phyloP scores from a whole-genome alignment of 1,140 invertebrate genomes.

The Rhizoglyphus robini region DNA sequence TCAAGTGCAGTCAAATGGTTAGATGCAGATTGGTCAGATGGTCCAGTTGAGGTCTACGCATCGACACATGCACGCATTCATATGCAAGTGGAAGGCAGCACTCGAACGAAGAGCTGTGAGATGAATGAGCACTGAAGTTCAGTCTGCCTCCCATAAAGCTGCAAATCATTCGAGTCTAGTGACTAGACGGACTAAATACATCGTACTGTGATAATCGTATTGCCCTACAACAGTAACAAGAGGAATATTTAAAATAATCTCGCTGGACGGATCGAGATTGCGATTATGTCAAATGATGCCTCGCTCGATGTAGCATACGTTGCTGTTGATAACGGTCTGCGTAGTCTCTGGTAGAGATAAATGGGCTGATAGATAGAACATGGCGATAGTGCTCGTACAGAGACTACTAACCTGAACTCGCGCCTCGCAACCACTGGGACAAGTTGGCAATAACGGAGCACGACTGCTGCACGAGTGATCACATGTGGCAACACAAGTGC shows the following conservation, averaged over 20 bases:
- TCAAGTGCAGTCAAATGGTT: too few species aligned
- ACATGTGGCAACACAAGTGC: neutral
- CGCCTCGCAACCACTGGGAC: neutral
- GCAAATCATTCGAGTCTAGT: neutral
- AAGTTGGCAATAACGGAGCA: too few species aligned
- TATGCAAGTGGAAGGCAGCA: neutral
- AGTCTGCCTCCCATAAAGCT: neutral
- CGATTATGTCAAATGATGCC: neutral
- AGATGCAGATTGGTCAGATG: too few species aligned
- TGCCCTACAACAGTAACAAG: neutral
- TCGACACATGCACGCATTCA: neutral
- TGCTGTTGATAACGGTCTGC: too few species aligned
- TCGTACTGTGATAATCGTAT: too few species aligned
- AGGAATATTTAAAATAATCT: conserved; percentile 10
- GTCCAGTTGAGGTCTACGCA: too few species aligned
- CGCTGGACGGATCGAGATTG: neutral
- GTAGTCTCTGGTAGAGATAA: neutral
- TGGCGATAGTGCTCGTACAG: neutral
- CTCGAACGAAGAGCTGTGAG: neutral
- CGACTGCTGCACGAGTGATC: too few species aligned
- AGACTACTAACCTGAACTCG: neutral
- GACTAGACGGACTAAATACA: neutral
- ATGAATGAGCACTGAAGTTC: neutral
- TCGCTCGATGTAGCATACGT: neutral
- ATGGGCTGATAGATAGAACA: neutral